Evolutionary conservation across 2,888 invertebrate species (phyloP), one percentile per base, ranked within the genome.

Genomic region (Scaptodrosophila latifasciaeformis): DNA sequence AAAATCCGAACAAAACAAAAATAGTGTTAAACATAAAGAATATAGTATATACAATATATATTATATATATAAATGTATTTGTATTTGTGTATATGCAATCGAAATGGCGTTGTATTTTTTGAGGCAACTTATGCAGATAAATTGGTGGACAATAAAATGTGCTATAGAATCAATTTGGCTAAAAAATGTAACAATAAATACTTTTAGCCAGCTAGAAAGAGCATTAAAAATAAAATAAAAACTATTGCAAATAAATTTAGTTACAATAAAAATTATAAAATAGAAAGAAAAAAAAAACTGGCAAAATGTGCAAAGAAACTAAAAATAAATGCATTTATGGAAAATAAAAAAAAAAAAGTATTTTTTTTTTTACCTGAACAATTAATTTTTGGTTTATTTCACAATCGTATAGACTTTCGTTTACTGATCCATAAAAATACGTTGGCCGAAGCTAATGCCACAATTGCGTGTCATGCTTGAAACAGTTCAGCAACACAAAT

Each of bases 141-240:
- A 9, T n/a, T 62, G 72, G 64, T 66, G 46, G 78, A 67, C 71
- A 63, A 63, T 81, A 66, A 78, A 59, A 61, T 53, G 78, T 65
- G 66, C 72, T 76, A 61, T 17, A 12, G 7, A 2, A 21, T 40
- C 2, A 27, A 31, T 27, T 27, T 24, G 24, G 24, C 24, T 24
- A 24, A 24, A 24, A 5, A 24, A 3, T 3, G 7, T 24, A 24
- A 3, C n/a, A n/a, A n/a, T n/a, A n/a, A n/a, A n/a, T n/a, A n/a
- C n/a, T n/a, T n/a, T n/a, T n/a, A n/a, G n/a, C n/a, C n/a, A n/a
- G n/a, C n/a, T n/a, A n/a, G n/a, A n/a, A n/a, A n/a, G n/a, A n/a
- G n/a, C n/a, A n/a, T n/a, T n/a, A n/a, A n/a, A n/a, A n/a, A n/a
- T n/a, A n/a, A n/a, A n/a, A n/a, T n/a, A n/a, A n/a, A n/a, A n/a